phyloP scores from a whole-genome alignment of 1,140 invertebrate species.

The Drosophila asahinai region DNA sequence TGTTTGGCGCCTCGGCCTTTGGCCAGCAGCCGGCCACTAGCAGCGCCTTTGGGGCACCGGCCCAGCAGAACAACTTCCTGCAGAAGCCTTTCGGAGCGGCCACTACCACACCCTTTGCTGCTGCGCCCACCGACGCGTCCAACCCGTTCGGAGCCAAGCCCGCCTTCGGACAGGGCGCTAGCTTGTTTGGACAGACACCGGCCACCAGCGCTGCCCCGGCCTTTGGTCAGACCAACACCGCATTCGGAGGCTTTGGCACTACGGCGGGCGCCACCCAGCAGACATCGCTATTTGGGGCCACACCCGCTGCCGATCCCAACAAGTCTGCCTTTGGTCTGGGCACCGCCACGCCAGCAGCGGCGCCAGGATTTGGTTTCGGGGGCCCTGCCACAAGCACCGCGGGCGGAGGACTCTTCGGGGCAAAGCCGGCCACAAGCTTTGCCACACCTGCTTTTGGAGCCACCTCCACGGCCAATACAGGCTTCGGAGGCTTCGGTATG shows the following conservation, averaged over 20 bases:
- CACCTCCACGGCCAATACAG: slow-evolving; percentile 71
- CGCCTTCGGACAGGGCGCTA: slow-evolving; percentile 79
- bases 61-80: slow-evolving; percentile 75
- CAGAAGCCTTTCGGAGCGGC: slow-evolving; percentile 86
- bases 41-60: slow-evolving; percentile 82
- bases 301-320: slow-evolving; percentile 86
- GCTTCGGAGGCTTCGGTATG: slow-evolving; percentile 72
- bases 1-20: slow-evolving; percentile 75
- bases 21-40: slow-evolving; percentile 83
- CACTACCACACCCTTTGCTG: slow-evolving; percentile 87
- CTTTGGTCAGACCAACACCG: slow-evolving; percentile 76
- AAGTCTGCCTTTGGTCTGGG: slow-evolving; percentile 86
- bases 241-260: slow-evolving; percentile 85
- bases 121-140: slow-evolving; percentile 85
- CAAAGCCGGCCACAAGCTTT: slow-evolving; percentile 85
- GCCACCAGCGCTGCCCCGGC: slow-evolving; percentile 81
- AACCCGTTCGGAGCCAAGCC: slow-evolving; percentile 84
- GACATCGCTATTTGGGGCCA: slow-evolving; percentile 84
- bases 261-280: slow-evolving; percentile 77
- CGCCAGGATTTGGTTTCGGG: slow-evolving; percentile 85
- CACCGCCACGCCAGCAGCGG: slow-evolving; percentile 81
- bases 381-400: slow-evolving; percentile 73
- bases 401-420: slow-evolving; percentile 73
- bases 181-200: slow-evolving; percentile 75
- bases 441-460: slow-evolving; percentile 76